Base-by-base conservation (phyloP, 2,888 invertebrate species). In the Tenthredo livida region DNA sequence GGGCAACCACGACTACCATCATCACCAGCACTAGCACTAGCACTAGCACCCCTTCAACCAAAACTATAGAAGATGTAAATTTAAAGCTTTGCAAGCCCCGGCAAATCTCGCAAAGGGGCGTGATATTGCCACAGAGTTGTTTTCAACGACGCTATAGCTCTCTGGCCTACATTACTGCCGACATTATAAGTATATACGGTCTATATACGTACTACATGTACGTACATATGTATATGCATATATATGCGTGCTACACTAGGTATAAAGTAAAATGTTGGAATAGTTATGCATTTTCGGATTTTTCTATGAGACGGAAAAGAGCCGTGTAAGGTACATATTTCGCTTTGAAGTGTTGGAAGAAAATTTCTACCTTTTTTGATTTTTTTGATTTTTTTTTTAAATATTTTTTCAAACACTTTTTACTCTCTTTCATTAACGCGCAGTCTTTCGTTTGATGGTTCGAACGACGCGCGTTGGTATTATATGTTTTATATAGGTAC, bases 11-110 rank as follows among this genome's bases (percentile, higher is more conserved):
- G 17, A 54, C 54, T n/a, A 54, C 54, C 54, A 2, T 50, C 50
- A n/a, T n/a, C 54, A n/a, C n/a, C 7, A 54, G 29, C 29, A 29
- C n/a, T n/a, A 54, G 37, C 7, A 37, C 37, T 7, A 37, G 37
- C 37, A 37, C 37, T 21, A 15, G 4, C 54, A n/a, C 50, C 50
- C 50, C 33, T 54, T 54, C 50, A 29, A 10, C 2, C 33, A 54
- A 21, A 80, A 80, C 58, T 78, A 78, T 77, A 77, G 58, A 50
- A 80, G 80, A 80, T 80, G 80, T 61, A 80, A 80, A 80, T 80
- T 80, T 80, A 80, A 80, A 80, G 61, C 80, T 80, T 61, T n/a
- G 40, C 80, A 50, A 80, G 50, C 40, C 61, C 61, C 25, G 7
- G 80, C 61, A 15, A 80, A 58, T 61, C 50, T 61, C 61, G 25